These are phyloP conservation scores for Osmoderma eremita DNA, from an alignment of 2,888 invertebrate genomes.

Conservation along the genomic window DNA sequence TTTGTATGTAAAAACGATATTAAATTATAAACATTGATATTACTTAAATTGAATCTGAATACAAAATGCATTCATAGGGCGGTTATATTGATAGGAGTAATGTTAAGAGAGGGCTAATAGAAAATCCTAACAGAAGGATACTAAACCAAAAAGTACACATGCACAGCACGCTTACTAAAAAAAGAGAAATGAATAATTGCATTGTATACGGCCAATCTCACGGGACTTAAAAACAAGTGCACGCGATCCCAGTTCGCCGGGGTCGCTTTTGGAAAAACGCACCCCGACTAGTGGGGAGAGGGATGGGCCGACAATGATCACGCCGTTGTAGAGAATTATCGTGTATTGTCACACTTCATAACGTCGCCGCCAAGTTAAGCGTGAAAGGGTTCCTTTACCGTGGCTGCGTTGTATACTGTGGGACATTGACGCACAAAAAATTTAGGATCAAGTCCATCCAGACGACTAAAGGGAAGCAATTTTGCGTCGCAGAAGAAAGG, in stretches of 20 bases:
- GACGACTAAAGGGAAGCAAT: background rate
- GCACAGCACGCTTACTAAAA: constrained; percentile 10
- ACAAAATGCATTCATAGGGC: background rate
- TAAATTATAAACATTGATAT: no score
- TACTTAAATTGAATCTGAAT: background rate
- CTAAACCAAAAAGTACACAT: constrained; percentile 21
- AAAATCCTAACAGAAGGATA: constrained; percentile 29
- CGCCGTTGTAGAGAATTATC: constrained; percentile 51
- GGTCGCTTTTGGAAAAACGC: constrained; percentile 39
- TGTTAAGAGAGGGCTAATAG: background rate
- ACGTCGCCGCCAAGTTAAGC: constrained; percentile 22
- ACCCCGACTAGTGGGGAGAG: constrained; percentile 38
- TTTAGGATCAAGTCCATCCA: background rate
- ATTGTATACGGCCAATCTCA: constrained; percentile 28
- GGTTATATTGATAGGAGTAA: no score
- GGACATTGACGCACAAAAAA: background rate
- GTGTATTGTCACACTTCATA: constrained; percentile 48
- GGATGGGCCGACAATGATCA: constrained; percentile 49
- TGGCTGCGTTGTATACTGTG: constrained; percentile 7
- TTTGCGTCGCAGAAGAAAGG: no score
- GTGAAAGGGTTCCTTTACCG: constrained; percentile 36
- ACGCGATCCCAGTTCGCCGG: constrained; percentile 17
- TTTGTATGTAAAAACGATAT: no score
- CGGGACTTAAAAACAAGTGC: constrained; percentile 48
- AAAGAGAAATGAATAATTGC: constrained; percentile 4